These are phyloP conservation scores for Drosophila mettleri DNA, from an alignment of 2,888 invertebrate genomes.

Conservation along the genomic window DNA sequence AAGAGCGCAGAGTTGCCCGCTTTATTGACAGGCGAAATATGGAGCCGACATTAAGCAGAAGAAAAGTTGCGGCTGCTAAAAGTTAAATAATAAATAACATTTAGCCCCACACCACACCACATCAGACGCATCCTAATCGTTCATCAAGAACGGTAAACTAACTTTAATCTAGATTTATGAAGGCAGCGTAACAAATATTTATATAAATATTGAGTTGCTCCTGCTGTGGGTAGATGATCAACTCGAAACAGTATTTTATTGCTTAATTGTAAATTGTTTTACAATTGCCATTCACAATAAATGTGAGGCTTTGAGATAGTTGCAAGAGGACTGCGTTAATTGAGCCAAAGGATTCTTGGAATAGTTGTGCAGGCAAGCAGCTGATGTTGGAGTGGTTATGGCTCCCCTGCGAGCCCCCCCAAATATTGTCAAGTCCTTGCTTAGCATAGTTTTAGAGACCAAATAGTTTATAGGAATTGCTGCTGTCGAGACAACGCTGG, in stretches of 20 bases:
- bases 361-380: background rate
- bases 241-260: background rate
- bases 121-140: constrained; percentile 38
- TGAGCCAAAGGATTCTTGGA: background rate
- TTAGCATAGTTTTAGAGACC: background rate
- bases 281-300: background rate
- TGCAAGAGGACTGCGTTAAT: background rate
- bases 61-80: constrained; percentile 62
- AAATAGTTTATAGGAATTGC: background rate
- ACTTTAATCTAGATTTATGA: constrained; percentile 42
- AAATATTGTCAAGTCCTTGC: background rate
- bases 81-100: constrained; percentile 78
- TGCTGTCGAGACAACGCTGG: constrained; percentile 3
- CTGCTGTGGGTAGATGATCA: background rate
- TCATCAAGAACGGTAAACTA: constrained; percentile 17
- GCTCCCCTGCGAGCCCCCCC: background rate
- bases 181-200: constrained; percentile 11
- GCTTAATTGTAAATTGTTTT: background rate
- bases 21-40: constrained; percentile 69
- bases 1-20: constrained; percentile 42
- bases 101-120: constrained; percentile 48
- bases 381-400: background rate
- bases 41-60: constrained; percentile 26
- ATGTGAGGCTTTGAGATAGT: background rate
- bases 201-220: background rate